These are phyloP conservation scores for Cheirogaleus major DNA, from an alignment of 2,797 vertebrate genomes.

Conservation along the genomic window DNA sequence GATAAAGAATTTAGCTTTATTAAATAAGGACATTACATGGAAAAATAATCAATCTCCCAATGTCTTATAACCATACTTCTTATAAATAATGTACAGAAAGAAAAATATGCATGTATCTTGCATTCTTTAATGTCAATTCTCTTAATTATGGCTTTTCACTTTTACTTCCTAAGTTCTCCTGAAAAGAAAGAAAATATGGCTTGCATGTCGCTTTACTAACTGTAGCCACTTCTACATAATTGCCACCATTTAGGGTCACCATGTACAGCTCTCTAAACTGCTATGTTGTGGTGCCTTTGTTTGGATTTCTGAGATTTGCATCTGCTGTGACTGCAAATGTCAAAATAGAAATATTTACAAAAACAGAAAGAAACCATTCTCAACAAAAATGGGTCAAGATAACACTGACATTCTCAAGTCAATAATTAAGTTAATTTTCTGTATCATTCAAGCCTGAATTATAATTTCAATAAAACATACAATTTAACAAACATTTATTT, in stretches of 20 bases:
- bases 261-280: background rate
- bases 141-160: background rate
- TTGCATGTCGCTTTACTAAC: background rate
- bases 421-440: slow-evolving; percentile 59
- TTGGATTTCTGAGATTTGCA: background rate
- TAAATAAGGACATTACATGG: background rate
- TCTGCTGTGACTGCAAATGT: background rate
- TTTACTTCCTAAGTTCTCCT: background rate
- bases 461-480: slow-evolving; percentile 43
- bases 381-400: slow-evolving; percentile 9
- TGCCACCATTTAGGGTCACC: background rate
- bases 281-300: background rate
- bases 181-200: background rate
- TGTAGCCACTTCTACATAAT: background rate
- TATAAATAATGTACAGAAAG: background rate
- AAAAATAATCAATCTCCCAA: background rate
- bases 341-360: slow-evolving; percentile 43
- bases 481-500: slow-evolving; percentile 48
- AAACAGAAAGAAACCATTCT: background rate
- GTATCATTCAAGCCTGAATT: slow-evolving; percentile 16
- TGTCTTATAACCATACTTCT: background rate
- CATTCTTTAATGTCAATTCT: background rate
- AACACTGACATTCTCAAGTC: slow-evolving; percentile 40
- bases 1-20: background rate
- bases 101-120: background rate